Conservation (phyloP, 1,140 invertebrate genomes). For the Drosophila micromelanica region DNA sequence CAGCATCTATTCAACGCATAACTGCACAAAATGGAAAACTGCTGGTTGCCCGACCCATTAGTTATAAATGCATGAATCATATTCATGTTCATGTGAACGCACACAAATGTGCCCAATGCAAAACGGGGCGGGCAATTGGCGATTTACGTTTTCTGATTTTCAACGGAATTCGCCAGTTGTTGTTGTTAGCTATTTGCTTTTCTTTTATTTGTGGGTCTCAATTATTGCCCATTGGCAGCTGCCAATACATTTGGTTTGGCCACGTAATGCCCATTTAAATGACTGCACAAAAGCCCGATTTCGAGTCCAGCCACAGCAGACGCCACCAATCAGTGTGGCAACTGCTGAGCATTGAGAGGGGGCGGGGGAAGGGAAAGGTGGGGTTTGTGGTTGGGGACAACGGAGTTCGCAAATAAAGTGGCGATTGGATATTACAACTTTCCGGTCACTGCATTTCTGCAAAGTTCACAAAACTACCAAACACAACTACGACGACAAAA, state of each 20-base stretch:
- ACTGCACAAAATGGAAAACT: not conserved
- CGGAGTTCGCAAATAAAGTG: slow-evolving; percentile 72
- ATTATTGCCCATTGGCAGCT: slow-evolving; percentile 67
- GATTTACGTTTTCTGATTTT: slow-evolving; percentile 37
- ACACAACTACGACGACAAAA: not conserved
- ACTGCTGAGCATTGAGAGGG: not conserved
- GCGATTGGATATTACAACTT: slow-evolving; percentile 82
- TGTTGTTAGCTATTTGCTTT: too few species aligned
- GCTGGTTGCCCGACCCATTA: not conserved
- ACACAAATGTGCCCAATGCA: slow-evolving; percentile 17
- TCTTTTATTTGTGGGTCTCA: slow-evolving; percentile 31
- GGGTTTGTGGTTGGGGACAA: not conserved
- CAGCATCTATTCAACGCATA: not conserved
- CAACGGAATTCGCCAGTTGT: not conserved
- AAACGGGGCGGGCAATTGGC: slow-evolving; percentile 15
- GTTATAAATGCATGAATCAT: slow-evolving; percentile 17
- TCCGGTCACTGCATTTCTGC: slow-evolving; percentile 81
- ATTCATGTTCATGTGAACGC: slow-evolving; percentile 25
- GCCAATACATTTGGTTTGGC: slow-evolving; percentile 63
- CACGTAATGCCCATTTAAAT: slow-evolving; percentile 76
- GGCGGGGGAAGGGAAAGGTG: not conserved
- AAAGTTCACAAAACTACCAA: slow-evolving; percentile 80
- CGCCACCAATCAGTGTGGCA: slow-evolving; percentile 13
- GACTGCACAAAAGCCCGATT: slow-evolving; percentile 32
- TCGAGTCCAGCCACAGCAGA: not conserved